Evolutionary conservation across 37 sponge, comb jelly and placozoan species (phyloP).

Genomic region (Beroe ovata): DNA sequence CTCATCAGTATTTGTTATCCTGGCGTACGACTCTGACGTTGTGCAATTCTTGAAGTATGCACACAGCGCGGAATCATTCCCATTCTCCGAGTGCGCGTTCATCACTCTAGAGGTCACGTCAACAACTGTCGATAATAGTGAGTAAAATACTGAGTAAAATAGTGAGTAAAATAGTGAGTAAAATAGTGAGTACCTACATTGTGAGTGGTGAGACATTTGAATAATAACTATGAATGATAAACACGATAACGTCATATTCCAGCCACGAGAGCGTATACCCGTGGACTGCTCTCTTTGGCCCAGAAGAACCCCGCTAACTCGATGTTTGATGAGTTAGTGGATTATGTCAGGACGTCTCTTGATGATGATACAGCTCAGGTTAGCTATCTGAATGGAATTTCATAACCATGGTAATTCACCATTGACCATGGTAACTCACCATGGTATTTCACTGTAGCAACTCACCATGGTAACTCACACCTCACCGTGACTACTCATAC

Average conservation of each 20-base stretch:
- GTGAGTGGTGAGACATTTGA: background rate
- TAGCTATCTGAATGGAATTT: too few relatives aligned
- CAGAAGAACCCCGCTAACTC: constrained; percentile 36
- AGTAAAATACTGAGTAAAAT: background rate
- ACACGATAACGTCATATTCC: too few relatives aligned
- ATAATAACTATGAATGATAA: too few relatives aligned
- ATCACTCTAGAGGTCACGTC: background rate
- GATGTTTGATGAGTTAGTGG: constrained; percentile 1
- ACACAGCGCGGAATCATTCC: background rate
- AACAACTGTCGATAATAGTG: background rate
- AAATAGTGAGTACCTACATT: background rate
- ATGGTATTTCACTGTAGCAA: too few relatives aligned
- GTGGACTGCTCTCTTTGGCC: constrained; percentile 25
- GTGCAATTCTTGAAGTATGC: constrained; percentile 27
- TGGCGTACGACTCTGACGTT: constrained; percentile 63
- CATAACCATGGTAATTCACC: too few relatives aligned
- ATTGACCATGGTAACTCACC: too few relatives aligned
- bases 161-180: background rate
- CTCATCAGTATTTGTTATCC: constrained; percentile 52
- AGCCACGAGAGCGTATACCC: constrained; percentile 12
- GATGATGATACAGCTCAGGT: background rate
- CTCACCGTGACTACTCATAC: too few relatives aligned
- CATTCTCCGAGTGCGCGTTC: background rate
- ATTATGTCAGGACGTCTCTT: background rate
- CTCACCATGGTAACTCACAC: too few relatives aligned